These are phyloP conservation scores for Oscheius sp. DNA, from an alignment of 2,888 invertebrate genomes.

Conservation along the genomic window DNA sequence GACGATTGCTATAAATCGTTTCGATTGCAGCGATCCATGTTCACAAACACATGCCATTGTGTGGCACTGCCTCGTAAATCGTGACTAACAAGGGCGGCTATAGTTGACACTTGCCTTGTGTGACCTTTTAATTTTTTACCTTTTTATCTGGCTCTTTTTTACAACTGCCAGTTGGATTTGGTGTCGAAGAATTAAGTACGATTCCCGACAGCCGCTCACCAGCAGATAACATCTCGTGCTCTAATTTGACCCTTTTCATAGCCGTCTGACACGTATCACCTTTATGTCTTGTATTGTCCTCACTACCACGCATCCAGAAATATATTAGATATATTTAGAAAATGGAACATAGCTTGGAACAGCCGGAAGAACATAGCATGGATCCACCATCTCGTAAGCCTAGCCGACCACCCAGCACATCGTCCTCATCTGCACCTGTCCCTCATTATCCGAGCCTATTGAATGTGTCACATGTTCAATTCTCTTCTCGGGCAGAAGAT, in stretches of 20 bases:
- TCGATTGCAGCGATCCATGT: slow-evolving; percentile 2
- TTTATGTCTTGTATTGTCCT: neutral
- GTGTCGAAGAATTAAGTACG: neutral
- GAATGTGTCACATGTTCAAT: slow-evolving; percentile 53
- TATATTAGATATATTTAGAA: neutral
- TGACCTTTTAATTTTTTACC: neutral
- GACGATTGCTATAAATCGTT: neutral
- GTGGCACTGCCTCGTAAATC: slow-evolving; percentile 24
- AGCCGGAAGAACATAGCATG: slow-evolving; percentile 29
- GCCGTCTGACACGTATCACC: neutral
- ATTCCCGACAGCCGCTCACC: neutral
- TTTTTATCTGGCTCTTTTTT: neutral
- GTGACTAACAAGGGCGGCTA: slow-evolving; percentile 26
- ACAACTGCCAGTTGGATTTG: neutral
- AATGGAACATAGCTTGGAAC: too few species aligned
- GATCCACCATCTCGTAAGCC: slow-evolving; percentile 12
- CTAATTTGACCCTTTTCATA: neutral
- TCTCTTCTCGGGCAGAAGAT: slow-evolving; percentile 55
- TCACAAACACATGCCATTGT: slow-evolving; percentile 29
- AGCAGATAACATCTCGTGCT: slow-evolving; percentile 20
- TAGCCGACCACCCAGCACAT: slow-evolving; percentile 19
- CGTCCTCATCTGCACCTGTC: neutral
- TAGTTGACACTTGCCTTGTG: neutral
- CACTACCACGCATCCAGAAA: neutral
- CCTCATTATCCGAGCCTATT: slow-evolving; percentile 40